phyloP scores from a whole-genome alignment of 2,888 invertebrate genomes.

The Urechis unicinctus region DNA sequence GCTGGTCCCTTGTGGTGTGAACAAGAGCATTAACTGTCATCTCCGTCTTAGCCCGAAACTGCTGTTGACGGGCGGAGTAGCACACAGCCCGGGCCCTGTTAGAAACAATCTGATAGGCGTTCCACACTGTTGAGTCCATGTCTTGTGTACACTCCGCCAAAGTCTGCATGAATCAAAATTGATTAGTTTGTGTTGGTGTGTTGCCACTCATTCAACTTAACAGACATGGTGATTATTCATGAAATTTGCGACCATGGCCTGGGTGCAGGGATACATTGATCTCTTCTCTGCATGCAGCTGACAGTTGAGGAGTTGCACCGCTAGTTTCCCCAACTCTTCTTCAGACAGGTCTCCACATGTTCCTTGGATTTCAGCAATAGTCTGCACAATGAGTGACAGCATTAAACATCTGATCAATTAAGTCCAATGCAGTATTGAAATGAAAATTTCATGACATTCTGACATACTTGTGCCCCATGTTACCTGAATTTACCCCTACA shows the following conservation, averaged over 20 bases:
- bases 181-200: too few relatives aligned
- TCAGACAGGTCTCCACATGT: slow-evolving; percentile 60
- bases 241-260: slow-evolving; percentile 54
- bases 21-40: slow-evolving; percentile 62
- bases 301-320: slow-evolving; percentile 64
- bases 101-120: slow-evolving; percentile 64
- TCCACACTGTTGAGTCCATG: slow-evolving; percentile 66
- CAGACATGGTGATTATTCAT: neutral
- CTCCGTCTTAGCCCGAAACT: slow-evolving; percentile 63
- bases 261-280: slow-evolving; percentile 58
- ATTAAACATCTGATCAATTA: too few relatives aligned
- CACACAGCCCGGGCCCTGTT: slow-evolving; percentile 66
- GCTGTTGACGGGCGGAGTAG: slow-evolving; percentile 60
- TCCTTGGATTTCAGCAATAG: slow-evolving; percentile 59
- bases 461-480: too few relatives aligned
- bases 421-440: too few relatives aligned
- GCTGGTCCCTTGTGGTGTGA: slow-evolving; percentile 55
- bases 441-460: too few relatives aligned
- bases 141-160: slow-evolving; percentile 60
- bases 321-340: slow-evolving; percentile 62
- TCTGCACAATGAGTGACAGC: slow-evolving; percentile 45
- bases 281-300: slow-evolving; percentile 62
- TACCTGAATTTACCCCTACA: too few relatives aligned
- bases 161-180: slow-evolving; percentile 39
- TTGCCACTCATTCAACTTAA: too few relatives aligned